A percentile compares a stretch with the other conserved stretches of the same genome.
Evolutionary conservation across 2,113 vertebrate genomes (phyloP).

Genomic region (Lethenteron camtschaticum): DNA sequence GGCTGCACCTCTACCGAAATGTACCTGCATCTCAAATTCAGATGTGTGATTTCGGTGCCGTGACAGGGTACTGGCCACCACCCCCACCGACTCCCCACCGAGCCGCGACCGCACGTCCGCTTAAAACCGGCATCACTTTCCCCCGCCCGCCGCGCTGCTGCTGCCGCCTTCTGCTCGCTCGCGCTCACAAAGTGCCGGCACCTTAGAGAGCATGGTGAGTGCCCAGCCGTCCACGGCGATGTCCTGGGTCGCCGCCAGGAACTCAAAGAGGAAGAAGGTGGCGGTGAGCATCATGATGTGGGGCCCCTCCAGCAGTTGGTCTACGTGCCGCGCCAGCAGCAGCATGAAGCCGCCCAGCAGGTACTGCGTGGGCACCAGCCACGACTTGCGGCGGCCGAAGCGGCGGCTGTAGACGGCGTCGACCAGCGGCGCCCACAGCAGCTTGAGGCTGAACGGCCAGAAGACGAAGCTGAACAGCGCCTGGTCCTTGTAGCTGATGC

Average conservation of each 20-base stretch:
- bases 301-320: conserved; percentile 39
- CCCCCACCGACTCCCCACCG: too few species aligned
- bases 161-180: too few species aligned
- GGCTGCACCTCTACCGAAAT: too few species aligned
- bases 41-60: too few species aligned
- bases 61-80: too few species aligned
- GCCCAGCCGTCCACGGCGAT: conserved; percentile 96
- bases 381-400: conserved; percentile 86
- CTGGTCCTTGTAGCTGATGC: conserved; percentile 74
- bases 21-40: too few species aligned
- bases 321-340: conserved; percentile 47
- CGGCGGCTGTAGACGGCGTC: conserved; percentile 55
- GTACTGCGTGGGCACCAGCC: conserved; percentile 88
- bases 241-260: conserved; percentile 94
- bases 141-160: too few species aligned
- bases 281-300: conserved; percentile 46
- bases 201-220: conserved; percentile 69
- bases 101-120: too few species aligned
- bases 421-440: conserved; percentile 83
- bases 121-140: too few species aligned
- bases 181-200: background rate
- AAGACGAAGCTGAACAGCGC: conserved; percentile 95
- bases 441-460: conserved; percentile 91
- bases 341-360: conserved; percentile 84
- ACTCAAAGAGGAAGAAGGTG: conserved; percentile 76